These are phyloP conservation scores for Drosophila peninsularis DNA, from an alignment of 2,888 invertebrate species.

Conservation along the genomic window DNA sequence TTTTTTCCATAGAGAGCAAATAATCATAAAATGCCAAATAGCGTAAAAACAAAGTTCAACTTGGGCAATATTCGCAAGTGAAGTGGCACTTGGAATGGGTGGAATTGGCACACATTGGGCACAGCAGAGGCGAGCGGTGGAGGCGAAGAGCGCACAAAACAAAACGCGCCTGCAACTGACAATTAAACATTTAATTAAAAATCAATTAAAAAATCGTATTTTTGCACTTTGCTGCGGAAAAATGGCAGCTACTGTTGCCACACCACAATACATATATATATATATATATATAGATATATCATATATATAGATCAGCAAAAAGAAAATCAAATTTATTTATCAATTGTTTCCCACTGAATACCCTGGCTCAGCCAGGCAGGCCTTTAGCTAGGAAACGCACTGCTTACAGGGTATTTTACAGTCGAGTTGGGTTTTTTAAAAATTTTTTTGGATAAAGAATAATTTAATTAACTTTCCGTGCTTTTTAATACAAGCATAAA, in stretches of 20 bases:
- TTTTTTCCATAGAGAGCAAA: slow-evolving; percentile 3
- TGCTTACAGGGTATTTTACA: slow-evolving; percentile 9
- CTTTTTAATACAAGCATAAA: slow-evolving; percentile 35
- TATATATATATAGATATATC: background rate
- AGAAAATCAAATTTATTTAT: background rate
- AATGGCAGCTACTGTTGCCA: slow-evolving; percentile 1
- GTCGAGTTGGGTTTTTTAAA: slow-evolving; percentile 23
- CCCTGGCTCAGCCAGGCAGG: background rate
- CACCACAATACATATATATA: background rate
- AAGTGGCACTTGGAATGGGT: slow-evolving; percentile 39
- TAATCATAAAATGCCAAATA: slow-evolving; percentile 47
- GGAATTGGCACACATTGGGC: slow-evolving; percentile 37
- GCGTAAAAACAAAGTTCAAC: slow-evolving; percentile 44
- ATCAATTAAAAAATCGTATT: slow-evolving; percentile 69
- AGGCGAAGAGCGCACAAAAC: slow-evolving; percentile 14
- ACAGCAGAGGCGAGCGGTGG: background rate
- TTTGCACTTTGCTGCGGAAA: slow-evolving; percentile 52
- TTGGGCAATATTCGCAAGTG: slow-evolving; percentile 54
- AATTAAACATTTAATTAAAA: slow-evolving; percentile 77
- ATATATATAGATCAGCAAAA: background rate
- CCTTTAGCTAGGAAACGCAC: background rate
- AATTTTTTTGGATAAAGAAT: slow-evolving; percentile 47
- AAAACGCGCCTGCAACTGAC: slow-evolving; percentile 65
- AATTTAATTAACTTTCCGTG: slow-evolving; percentile 55
- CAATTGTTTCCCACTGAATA: background rate